Evolutionary conservation across 2,797 vertebrate genomes (phyloP), one percentile per base, ranked within the genome.

Genomic region (Lagocephalus sceleratus): DNA sequence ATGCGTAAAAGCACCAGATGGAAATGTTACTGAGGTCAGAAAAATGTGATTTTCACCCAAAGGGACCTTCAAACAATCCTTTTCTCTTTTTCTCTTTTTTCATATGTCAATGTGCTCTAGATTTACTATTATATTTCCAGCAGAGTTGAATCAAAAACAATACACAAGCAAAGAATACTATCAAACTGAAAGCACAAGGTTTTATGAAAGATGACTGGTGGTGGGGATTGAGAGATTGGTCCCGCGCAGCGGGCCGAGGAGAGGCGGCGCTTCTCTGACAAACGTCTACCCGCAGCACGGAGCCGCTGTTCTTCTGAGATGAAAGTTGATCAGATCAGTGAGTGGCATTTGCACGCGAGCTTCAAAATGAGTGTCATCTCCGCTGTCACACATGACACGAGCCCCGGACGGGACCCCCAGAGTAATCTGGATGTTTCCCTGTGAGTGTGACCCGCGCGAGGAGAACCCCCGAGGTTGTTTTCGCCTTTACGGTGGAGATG

Each of bases 281-380:
- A 85, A 81, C 68, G 76, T 79, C 64, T 75, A 54, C 78, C 73
- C 52, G 26, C 57, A 58, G 66, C 54, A 73, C 39, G 52, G 81
- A 78, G 85, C 46, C 57, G 64, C 54, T 81, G 81, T 87, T 87
- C 86, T 88, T 89, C 87, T 83, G 79, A 87, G 85, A 89, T 85
- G 85, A 79, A 80, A 87, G 85, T 52, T 66, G 78, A 80, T 71
- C 74, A 71, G 74, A 83, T 66, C 54, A 44, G 70, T n/a, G 53
- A 73, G 67, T 54, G 57, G 57, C 71, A 83, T 90, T 85, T 86
- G 78, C 75, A 85, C 84, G 68, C 62, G 47, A 68, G 72, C 72
- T 79, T 79, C 79, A 82, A 79, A 88, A 79, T 51, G 14, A 35
- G 59, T 68, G 66, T 78, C 54, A 54, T 63, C 63, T 68, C 38